phyloP scores from a whole-genome alignment of 2,797 vertebrate genomes.

The Phoxinus dragarum region DNA sequence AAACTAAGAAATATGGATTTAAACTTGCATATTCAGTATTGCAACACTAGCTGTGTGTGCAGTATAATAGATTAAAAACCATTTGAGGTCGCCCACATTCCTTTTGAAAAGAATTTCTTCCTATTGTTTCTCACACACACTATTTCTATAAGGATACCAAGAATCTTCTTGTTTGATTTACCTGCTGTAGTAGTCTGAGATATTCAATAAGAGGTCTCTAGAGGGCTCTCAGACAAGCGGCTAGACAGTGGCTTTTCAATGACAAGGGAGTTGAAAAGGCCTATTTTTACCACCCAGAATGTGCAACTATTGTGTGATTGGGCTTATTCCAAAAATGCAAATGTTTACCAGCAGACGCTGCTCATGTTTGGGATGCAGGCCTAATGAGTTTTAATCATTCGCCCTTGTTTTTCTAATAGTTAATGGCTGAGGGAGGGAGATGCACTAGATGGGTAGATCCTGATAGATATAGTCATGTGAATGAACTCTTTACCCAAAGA shows the following conservation, averaged over 20 bases:
- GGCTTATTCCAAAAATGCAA: conserved; percentile 32
- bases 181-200: conserved; percentile 41
- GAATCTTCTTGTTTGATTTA: conserved; percentile 31
- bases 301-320: conserved; percentile 14
- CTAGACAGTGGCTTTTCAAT: conserved; percentile 46
- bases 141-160: conserved; percentile 26
- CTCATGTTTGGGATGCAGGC: not conserved
- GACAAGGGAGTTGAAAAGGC: conserved; percentile 1
- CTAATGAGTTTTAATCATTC: conserved; percentile 32
- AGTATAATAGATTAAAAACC: not conserved
- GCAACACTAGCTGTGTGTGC: not conserved
- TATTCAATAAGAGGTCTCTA: conserved; percentile 28
- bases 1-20: not conserved
- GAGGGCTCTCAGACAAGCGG: not conserved
- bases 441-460: not conserved
- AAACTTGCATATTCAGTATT: not conserved
- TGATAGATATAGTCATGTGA: not conserved
- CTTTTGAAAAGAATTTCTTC: not conserved
- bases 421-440: conserved; percentile 5
- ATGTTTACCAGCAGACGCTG: conserved; percentile 31
- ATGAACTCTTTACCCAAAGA: not conserved
- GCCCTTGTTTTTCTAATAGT: conserved; percentile 30
- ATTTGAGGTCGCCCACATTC: not conserved
- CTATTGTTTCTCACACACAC: conserved; percentile 7
- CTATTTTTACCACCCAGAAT: conserved; percentile 30